Conservation (phyloP, 2,888 invertebrate species). For the Osmoderma eremita region DNA sequence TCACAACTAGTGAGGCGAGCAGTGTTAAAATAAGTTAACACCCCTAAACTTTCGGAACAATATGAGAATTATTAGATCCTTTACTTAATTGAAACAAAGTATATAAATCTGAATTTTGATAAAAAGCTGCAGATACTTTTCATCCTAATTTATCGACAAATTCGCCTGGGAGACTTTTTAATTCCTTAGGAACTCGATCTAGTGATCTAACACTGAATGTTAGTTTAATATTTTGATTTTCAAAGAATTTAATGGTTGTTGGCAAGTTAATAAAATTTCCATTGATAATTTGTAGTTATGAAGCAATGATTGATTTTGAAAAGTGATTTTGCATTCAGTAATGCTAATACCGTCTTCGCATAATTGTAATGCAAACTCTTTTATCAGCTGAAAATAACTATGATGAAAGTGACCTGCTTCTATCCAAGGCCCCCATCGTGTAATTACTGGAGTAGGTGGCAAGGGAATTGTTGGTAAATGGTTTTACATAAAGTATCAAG, state of each 20-base stretch:
- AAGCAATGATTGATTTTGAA: no score
- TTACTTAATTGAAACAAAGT: no score
- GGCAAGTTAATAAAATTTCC: not conserved
- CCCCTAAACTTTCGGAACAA: no score
- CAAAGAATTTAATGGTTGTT: conserved; percentile 1
- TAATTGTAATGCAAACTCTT: not conserved
- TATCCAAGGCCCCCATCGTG: conserved; percentile 5
- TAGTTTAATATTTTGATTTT: not conserved
- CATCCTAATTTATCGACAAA: no score
- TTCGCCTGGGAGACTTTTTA: no score
- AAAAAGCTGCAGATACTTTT: no score
- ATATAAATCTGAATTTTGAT: no score
- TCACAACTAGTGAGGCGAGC: not conserved
- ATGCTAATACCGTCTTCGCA: not conserved
- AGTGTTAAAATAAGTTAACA: not conserved
- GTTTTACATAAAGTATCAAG: no score
- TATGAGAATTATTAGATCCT: no score
- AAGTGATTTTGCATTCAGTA: no score
- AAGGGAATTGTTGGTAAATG: not conserved
- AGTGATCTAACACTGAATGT: no score
- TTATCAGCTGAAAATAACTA: not conserved
- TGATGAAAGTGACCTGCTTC: not conserved
- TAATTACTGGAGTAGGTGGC: not conserved
- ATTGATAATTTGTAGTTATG: conserved; percentile 8
- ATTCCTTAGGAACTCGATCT: no score